phyloP scores from a whole-genome alignment of 1,140 invertebrate species.

The Drosophila grimshawi region DNA sequence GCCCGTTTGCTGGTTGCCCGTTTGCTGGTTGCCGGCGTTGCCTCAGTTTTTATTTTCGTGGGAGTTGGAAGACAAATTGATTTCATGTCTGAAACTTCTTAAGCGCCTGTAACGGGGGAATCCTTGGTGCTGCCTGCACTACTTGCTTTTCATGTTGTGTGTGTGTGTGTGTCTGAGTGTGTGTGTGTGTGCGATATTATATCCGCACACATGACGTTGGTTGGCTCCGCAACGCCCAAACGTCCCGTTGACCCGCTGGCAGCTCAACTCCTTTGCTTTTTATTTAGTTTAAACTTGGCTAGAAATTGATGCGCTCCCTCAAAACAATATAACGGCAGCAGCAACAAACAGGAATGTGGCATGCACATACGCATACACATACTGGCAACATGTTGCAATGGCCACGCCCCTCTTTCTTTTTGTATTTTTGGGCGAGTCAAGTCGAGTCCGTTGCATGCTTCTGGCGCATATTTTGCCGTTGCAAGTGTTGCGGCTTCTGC shows the following conservation, averaged over 20 bases:
- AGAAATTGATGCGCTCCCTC: conserved; percentile 74
- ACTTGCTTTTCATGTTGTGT: conserved; percentile 10
- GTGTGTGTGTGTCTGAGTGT: conserved; percentile 23
- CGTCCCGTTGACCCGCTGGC: neutral
- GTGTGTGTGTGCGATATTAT: conserved; percentile 58
- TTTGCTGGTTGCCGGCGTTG: conserved; percentile 36
- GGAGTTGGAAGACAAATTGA: conserved; percentile 82
- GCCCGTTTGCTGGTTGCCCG: conserved; percentile 19
- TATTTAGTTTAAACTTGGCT: conserved; percentile 68
- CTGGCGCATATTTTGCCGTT: conserved; percentile 65
- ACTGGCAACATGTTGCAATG: conserved; percentile 73
- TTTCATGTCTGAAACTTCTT: conserved; percentile 83
- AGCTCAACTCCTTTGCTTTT: conserved; percentile 18
- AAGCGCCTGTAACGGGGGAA: conserved; percentile 74
- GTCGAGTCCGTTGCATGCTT: conserved; percentile 61
- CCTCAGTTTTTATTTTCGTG: conserved; percentile 76
- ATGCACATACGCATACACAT: conserved; percentile 23
- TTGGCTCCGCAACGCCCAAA: no score
- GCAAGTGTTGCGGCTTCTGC: conserved; percentile 59
- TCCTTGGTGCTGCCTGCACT: conserved; percentile 51
- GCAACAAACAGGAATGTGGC: conserved; percentile 26
- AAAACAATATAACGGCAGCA: conserved; percentile 65
- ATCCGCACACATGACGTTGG: conserved; percentile 48
- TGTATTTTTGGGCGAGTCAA: neutral
- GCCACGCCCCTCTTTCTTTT: conserved; percentile 15